Evolutionary conservation across 2,113 vertebrate genomes (phyloP), one percentile per base, ranked within the genome.

Genomic region (Eidolon helvum): DNA sequence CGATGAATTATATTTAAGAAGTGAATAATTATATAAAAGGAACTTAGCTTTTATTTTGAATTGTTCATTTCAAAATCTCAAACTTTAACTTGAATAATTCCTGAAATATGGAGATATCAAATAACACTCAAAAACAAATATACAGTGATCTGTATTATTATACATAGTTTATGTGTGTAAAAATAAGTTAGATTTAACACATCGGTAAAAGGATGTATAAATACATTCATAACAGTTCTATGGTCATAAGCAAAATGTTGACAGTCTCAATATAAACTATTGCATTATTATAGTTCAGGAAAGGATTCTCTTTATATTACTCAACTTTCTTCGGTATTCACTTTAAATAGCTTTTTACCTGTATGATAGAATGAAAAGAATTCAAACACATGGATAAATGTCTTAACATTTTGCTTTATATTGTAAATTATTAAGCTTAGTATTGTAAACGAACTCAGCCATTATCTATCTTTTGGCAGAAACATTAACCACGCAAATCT

Each of bases 11-110:
- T 38, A 28, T 80, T 61, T 80, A 57, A 40, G 89, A 89, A 88
- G 33, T 57, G 43, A 90, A 83, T 82, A 89, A 57, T 53, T n/a
- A 7, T 35, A 22, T 33, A 33, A 82, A 35, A 30, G 43, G 38
- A 84, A 59, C 19, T 83, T 35, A 18, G 40, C 53, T 57, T 45
- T 96, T 92, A 43, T 50, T 85, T 95, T 95, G 57, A 94, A 78
- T 48, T 69, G n/a, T 65, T 40, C 30, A 85, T 18, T 91, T 91
- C 38, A 72, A 93, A 92, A 88, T 85, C 21, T 85, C 45, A 80
- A 68, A 53, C 16, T 61, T 63, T 61, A 57, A 45, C 12, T 75
- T 50, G 65, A 69, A 77, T 75, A 30, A 88, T 59, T 91, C 15
- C 48, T 66, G 19, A 95, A 92, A 40, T 82, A 72, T 15, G 19